Evolutionary conservation across 2,113 vertebrate genomes (phyloP).

Genomic region (Hydrolagus affinis): DNA sequence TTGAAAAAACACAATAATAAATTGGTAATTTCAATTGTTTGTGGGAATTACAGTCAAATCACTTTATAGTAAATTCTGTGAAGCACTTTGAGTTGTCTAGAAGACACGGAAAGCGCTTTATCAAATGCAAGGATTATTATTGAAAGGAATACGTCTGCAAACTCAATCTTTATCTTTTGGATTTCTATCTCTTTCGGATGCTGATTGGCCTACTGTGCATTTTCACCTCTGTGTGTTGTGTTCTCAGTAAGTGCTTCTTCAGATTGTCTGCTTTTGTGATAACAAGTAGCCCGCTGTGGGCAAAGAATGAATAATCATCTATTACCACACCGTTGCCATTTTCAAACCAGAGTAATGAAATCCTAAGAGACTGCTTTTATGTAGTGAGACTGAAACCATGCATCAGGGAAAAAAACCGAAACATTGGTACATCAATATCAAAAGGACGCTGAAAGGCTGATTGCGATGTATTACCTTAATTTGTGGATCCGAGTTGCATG

Average conservation of each 20-base stretch:
- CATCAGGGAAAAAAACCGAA: neutral
- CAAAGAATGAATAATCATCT: neutral
- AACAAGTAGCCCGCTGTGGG: neutral
- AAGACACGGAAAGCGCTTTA: too few species aligned
- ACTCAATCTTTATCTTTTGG: too few species aligned
- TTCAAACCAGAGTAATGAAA: neutral
- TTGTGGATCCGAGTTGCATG: neutral
- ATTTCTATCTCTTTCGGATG: neutral
- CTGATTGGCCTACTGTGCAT: neutral
- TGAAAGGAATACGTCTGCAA: too few species aligned
- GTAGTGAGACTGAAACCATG: neutral
- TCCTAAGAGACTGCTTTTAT: neutral
- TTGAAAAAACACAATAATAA: too few species aligned
- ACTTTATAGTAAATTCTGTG: too few species aligned
- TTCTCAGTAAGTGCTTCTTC: neutral
- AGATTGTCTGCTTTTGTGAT: neutral
- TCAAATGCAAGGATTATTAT: too few species aligned
- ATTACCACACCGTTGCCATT: neutral
- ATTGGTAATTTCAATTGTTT: too few species aligned
- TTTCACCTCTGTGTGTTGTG: neutral
- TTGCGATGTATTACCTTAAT: neutral
- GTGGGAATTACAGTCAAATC: too few species aligned
- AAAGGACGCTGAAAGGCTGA: neutral
- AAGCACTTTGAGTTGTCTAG: too few species aligned
- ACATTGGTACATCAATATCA: neutral